phyloP scores from a whole-genome alignment of 2,113 vertebrate genomes.

The Fulmarus glacialis region DNA sequence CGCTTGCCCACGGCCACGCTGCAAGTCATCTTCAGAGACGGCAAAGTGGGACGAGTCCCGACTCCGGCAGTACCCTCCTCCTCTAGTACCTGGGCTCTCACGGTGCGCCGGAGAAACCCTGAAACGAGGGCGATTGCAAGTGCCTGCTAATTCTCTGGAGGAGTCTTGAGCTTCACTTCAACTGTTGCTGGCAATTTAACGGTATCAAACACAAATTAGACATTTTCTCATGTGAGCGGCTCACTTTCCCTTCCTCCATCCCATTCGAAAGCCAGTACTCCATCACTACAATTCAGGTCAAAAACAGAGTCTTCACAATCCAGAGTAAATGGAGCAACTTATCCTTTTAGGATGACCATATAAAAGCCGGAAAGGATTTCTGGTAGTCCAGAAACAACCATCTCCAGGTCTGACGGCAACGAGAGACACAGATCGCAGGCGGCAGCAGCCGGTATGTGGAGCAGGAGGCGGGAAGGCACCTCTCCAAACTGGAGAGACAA shows the following conservation, averaged over 20 bases:
- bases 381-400: neutral
- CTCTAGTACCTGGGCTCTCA: neutral
- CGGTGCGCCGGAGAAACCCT: accelerated
- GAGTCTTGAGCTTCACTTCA: neutral
- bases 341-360: neutral
- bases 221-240: accelerated
- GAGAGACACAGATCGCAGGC: neutral
- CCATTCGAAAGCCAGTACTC: neutral
- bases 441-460: no score
- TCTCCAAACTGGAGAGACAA: neutral
- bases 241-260: neutral
- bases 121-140: neutral
- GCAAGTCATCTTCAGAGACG: neutral
- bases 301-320: neutral
- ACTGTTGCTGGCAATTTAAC: neutral
- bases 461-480: neutral
- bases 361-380: neutral
- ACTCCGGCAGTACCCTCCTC: neutral
- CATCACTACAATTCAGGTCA: neutral
- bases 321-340: neutral
- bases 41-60: neutral
- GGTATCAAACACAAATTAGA: neutral
- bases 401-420: no score
- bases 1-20: neutral
- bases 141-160: neutral